Evolutionary conservation across 2,113 vertebrate species (phyloP), one percentile per base, ranked within the genome.

Genomic region (Laticauda laticaudata): DNA sequence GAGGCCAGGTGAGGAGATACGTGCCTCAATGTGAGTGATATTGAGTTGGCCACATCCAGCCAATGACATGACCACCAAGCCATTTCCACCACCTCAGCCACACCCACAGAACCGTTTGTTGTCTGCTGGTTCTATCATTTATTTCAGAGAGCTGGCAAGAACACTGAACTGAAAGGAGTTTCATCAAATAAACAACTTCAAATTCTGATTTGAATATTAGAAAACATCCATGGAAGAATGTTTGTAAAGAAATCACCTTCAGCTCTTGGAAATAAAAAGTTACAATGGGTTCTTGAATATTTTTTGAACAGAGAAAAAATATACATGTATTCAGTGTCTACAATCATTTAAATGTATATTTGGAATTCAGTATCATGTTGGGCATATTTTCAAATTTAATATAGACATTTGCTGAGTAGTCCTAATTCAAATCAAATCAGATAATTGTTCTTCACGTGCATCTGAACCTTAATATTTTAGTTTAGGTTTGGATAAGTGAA

Each of bases 401-500:
- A 12, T 2, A 48, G 24, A 29, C 21, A 1, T 48, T 51, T 5
- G 43, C 51, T 88, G 51, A 24, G 29, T 24, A 69, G 8, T 15
- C 54, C 59, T 75, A 45, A 21, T 89, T 48, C 23, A 81, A 91
- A 45, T 59, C 59, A 29, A 39, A 10, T 39, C n/a, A 54, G 5
- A 4, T 21, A 4, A 1, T 92, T 21, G 39, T 87, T n/a, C 48
- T 75, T 92, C 92, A 53, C 11, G 85, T 5, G 0, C 45, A 11
- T 87, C 55, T 92, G 15, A 93, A 96, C 88, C 51, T 9, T 0
- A 85, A 11, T 69, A 87, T n/a, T 93, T 90, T 86, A 90, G 6
- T 69, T 86, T 34, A 26, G 21, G 43, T 51, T 54, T 91, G 55
- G 88, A 15, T 56, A 2, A 14, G 87, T 87, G 24, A 75, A 95